These are phyloP conservation scores for Sebastes trivittatus DNA, from an alignment of 2,797 vertebrate species.

Conservation along the genomic window DNA sequence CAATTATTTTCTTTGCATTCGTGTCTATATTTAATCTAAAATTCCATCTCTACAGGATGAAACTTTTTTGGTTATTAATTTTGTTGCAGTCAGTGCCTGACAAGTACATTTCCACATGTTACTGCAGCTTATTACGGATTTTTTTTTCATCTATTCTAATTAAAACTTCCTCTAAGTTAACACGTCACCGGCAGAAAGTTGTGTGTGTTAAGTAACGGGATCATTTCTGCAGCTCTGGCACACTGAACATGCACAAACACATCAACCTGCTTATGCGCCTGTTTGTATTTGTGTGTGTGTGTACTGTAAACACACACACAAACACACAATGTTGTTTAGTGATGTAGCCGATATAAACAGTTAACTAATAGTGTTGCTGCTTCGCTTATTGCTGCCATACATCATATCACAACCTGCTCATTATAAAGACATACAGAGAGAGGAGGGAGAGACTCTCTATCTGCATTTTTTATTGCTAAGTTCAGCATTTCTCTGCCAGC, in stretches of 20 bases:
- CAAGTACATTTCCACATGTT: not conserved
- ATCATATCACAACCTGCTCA: slow-evolving; percentile 74
- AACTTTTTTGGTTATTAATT: not conserved
- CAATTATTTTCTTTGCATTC: not conserved
- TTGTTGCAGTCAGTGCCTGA: not conserved
- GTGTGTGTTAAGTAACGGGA: slow-evolving; percentile 7
- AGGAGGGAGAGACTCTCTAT: slow-evolving; percentile 51
- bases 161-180: slow-evolving; percentile 17
- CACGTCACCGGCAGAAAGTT: not conserved
- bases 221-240: slow-evolving; percentile 5
- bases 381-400: slow-evolving; percentile 75
- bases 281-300: slow-evolving; percentile 17
- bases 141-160: not conserved
- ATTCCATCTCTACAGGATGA: not conserved
- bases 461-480: slow-evolving; percentile 76
- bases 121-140: slow-evolving; percentile 3
- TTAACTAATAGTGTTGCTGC: slow-evolving; percentile 73
- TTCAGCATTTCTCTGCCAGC: slow-evolving; percentile 72
- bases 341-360: slow-evolving; percentile 64
- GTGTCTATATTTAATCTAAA: not conserved
- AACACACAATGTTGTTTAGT: slow-evolving; percentile 38
- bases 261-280: not conserved
- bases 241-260: slow-evolving; percentile 1
- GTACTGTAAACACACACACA: slow-evolving; percentile 7
- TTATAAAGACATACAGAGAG: slow-evolving; percentile 65